phyloP scores from a whole-genome alignment of 2,797 vertebrate species.

The Microhierax caerulescens region DNA sequence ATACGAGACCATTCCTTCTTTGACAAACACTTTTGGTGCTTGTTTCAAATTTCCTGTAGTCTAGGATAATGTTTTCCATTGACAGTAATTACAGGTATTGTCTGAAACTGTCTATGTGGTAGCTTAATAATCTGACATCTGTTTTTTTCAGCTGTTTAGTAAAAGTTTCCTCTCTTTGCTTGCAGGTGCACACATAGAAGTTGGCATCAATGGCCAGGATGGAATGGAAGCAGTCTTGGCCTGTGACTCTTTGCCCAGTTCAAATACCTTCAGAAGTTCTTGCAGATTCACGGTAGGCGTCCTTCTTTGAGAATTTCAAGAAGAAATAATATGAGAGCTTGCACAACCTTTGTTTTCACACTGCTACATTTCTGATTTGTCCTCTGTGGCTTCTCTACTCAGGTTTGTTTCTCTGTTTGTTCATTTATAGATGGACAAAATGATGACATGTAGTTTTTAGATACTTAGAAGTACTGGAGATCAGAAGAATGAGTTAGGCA shows the following conservation, averaged over 20 bases:
- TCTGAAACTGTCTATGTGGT: neutral
- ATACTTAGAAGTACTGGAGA: neutral
- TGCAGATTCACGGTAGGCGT: constrained; percentile 84
- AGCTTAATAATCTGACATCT: neutral
- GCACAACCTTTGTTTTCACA: constrained; percentile 81
- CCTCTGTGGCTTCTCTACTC: constrained; percentile 86
- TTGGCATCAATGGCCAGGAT: constrained; percentile 86
- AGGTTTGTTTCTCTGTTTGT: constrained; percentile 68
- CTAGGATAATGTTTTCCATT: neutral
- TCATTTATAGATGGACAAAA: neutral
- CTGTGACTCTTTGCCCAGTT: constrained; percentile 84
- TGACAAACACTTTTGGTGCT: neutral
- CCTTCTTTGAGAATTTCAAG: constrained; percentile 78
- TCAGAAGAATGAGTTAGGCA: neutral
- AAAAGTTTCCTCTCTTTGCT: neutral
- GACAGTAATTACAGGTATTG: neutral
- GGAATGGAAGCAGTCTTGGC: constrained; percentile 84
- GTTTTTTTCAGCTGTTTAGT: neutral
- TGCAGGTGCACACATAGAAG: constrained; percentile 81
- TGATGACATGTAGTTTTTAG: neutral
- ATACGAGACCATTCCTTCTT: neutral
- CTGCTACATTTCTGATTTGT: constrained; percentile 87
- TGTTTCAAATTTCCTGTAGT: neutral
- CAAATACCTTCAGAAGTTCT: constrained; percentile 81
- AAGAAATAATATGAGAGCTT: too few species aligned